A percentile compares a stretch with the other conserved stretches of the same genome.
Conservation (phyloP, 2,113 vertebrate species). For the Pavo muticus region DNA sequence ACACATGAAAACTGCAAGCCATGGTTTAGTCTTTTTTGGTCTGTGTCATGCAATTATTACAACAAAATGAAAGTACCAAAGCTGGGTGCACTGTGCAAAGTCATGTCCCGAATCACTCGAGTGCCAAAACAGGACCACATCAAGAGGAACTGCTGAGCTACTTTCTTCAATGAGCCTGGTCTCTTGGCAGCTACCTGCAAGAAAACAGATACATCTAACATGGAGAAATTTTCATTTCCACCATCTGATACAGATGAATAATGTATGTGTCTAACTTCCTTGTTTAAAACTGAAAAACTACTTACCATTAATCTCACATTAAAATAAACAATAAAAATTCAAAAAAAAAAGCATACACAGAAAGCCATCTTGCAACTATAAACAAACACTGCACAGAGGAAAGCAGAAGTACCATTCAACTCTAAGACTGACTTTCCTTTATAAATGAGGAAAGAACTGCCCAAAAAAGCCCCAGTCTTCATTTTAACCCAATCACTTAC, state of each 20-base stretch:
- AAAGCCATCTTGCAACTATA: background rate
- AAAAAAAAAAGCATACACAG: background rate
- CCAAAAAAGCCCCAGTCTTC: background rate
- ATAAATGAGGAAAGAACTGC: background rate
- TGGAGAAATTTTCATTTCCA: background rate
- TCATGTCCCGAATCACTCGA: constrained; percentile 98
- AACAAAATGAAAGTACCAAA: constrained; percentile 87
- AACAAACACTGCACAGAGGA: background rate
- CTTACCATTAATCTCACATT: background rate
- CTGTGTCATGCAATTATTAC: background rate
- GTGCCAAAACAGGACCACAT: constrained; percentile 99
- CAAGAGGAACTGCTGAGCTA: constrained; percentile 97
- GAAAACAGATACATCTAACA: constrained; percentile 49
- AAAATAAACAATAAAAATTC: background rate
- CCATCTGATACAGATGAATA: background rate
- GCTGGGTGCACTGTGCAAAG: constrained; percentile 97
- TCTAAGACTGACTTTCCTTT: background rate
- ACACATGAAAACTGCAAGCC: background rate
- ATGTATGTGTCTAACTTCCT: background rate
- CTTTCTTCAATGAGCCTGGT: constrained; percentile 94
- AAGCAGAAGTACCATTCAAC: background rate
- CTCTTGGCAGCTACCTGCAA: constrained; percentile 94
- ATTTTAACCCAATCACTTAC: background rate
- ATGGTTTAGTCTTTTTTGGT: background rate
- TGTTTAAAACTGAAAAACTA: background rate